These are phyloP conservation scores for Mythimna ferrago DNA, from an alignment of 2,888 invertebrate species.

Conservation along the genomic window DNA sequence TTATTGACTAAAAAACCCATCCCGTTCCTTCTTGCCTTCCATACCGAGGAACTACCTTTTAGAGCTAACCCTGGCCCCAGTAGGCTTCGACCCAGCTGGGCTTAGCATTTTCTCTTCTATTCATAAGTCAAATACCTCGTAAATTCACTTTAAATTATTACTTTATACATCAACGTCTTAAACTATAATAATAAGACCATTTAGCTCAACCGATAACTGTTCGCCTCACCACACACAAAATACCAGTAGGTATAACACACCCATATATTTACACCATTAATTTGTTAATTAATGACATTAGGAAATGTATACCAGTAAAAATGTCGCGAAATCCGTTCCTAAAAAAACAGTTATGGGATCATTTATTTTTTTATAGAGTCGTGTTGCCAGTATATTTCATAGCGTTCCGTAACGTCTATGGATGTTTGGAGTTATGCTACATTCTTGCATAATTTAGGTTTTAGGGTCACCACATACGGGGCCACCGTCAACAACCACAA, in stretches of 20 bases:
- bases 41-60: too few species aligned
- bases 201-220: background rate
- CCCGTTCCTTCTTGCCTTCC: too few species aligned
- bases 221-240: background rate
- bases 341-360: conserved; percentile 34
- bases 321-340: conserved; percentile 28
- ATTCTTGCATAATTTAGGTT: conserved; percentile 41
- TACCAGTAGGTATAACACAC: background rate
- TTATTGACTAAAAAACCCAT: too few species aligned
- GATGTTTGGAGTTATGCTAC: conserved; percentile 14
- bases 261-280: conserved; percentile 11
- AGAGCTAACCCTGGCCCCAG: too few species aligned
- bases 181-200: background rate
- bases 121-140: background rate
- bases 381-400: conserved; percentile 14
- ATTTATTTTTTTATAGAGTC: conserved; percentile 18
- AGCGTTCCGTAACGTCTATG: conserved; percentile 14
- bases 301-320: conserved; percentile 21
- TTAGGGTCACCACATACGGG: too few species aligned
- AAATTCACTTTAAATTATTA: background rate
- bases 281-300: conserved; percentile 32
- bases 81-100: too few species aligned
- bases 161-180: background rate
- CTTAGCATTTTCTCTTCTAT: background rate
- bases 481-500: too few species aligned